These are phyloP conservation scores for Drosophila rellima DNA, from an alignment of 2,888 invertebrate genomes.

Conservation along the genomic window DNA sequence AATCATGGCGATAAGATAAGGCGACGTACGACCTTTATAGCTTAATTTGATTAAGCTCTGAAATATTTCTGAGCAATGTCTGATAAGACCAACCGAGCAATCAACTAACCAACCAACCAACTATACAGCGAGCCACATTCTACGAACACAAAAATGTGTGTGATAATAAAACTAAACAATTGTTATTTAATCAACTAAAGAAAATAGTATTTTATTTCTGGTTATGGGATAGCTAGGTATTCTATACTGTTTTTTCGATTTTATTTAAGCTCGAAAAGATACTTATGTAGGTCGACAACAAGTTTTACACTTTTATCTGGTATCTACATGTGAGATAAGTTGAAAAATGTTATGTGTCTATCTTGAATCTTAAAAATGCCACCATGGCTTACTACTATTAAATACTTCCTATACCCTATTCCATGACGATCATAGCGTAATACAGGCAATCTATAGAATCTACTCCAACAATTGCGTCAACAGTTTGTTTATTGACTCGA, in stretches of 20 bases:
- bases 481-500: constrained; percentile 52
- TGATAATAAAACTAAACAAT: constrained; percentile 56
- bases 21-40: constrained; percentile 80
- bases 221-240: neutral
- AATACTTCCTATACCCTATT: constrained; percentile 14
- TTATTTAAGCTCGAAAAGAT: neutral
- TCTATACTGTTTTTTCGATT: neutral
- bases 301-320: constrained; percentile 2
- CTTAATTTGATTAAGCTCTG: constrained; percentile 81
- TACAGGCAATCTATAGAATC: constrained; percentile 24
- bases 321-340: constrained; percentile 8
- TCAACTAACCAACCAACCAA: constrained; percentile 21
- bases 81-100: constrained; percentile 58
- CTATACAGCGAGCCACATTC: constrained; percentile 32
- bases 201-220: constrained; percentile 22
- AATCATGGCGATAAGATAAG: constrained; percentile 71
- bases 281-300: constrained; percentile 10
- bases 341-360: neutral
- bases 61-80: constrained; percentile 71
- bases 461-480: constrained; percentile 56
- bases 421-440: constrained; percentile 28
- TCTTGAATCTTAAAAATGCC: neutral
- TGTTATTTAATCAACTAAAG: constrained; percentile 25
- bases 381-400: neutral
- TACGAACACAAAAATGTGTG: constrained; percentile 34